phyloP scores from a whole-genome alignment of 2,797 vertebrate genomes.

The Eleutherodactylus coqui region DNA sequence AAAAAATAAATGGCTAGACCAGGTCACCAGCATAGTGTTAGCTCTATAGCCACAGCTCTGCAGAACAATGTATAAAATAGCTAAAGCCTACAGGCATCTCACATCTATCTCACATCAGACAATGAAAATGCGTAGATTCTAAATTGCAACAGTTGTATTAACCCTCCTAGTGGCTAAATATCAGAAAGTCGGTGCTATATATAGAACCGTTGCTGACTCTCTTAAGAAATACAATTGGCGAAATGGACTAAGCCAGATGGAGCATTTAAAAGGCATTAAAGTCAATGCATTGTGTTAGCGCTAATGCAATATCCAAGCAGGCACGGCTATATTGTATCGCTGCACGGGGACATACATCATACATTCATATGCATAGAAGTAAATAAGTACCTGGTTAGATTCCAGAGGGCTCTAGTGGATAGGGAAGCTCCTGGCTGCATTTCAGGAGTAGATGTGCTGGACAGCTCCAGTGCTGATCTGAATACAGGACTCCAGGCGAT shows the following conservation, averaged over 20 bases:
- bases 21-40: slow-evolving; percentile 8
- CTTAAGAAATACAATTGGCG: slow-evolving; percentile 22
- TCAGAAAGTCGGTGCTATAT: slow-evolving; percentile 32
- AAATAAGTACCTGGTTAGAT: slow-evolving; percentile 37
- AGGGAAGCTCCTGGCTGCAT: slow-evolving; percentile 21
- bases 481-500: slow-evolving; percentile 63
- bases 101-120: slow-evolving; percentile 40
- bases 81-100: slow-evolving; percentile 39
- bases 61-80: slow-evolving; percentile 17
- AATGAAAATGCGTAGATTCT: slow-evolving; percentile 50
- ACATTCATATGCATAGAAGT: background rate
- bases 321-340: background rate
- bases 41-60: background rate
- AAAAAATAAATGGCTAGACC: slow-evolving; percentile 26
- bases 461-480: slow-evolving; percentile 35
- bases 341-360: background rate
- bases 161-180: slow-evolving; percentile 55
- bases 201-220: slow-evolving; percentile 25
- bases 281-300: background rate
- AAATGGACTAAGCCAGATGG: slow-evolving; percentile 12
- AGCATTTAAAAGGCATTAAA: background rate
- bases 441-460: slow-evolving; percentile 26
- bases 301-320: background rate
- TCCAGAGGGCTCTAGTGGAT: background rate
- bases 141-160: slow-evolving; percentile 62